Conservation (phyloP, 2,113 vertebrate species). For the Eira barbara region DNA sequence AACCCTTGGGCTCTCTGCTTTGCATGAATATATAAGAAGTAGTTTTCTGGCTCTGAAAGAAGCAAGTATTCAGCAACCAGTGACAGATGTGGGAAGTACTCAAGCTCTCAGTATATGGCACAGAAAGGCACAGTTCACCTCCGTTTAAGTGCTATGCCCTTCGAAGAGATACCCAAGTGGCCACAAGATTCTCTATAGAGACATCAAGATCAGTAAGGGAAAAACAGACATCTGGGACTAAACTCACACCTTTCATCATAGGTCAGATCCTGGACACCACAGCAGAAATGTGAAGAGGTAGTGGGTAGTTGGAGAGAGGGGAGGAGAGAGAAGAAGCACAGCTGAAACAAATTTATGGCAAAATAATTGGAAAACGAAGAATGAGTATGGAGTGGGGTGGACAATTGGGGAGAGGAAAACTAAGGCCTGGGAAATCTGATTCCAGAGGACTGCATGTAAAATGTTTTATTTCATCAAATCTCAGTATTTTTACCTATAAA, state of each 20-base stretch:
- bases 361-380: neutral
- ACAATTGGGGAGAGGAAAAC: neutral
- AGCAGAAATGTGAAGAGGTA: neutral
- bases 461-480: neutral
- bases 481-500: slow-evolving; percentile 5
- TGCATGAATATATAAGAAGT: slow-evolving; percentile 5
- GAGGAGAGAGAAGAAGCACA: neutral
- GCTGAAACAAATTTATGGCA: neutral
- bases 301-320: neutral
- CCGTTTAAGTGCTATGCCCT: neutral
- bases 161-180: neutral
- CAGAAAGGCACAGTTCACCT: neutral
- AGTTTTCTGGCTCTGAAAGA: slow-evolving; percentile 39
- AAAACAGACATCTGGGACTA: neutral
- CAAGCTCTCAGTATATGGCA: neutral
- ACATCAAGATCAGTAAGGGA: neutral
- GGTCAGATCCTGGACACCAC: neutral
- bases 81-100: slow-evolving; percentile 24
- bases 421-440: neutral
- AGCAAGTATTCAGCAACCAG: neutral
- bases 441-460: neutral
- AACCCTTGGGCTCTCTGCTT: slow-evolving; percentile 4
- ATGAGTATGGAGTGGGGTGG: neutral
- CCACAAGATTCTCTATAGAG: slow-evolving; percentile 17
- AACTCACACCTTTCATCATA: neutral